Percentiles rank a stretch among this genome's conserved stretches.
These are phyloP conservation scores for Gandaritis pyraliata DNA, from an alignment of 2,888 invertebrate species.

Conservation along the genomic window DNA sequence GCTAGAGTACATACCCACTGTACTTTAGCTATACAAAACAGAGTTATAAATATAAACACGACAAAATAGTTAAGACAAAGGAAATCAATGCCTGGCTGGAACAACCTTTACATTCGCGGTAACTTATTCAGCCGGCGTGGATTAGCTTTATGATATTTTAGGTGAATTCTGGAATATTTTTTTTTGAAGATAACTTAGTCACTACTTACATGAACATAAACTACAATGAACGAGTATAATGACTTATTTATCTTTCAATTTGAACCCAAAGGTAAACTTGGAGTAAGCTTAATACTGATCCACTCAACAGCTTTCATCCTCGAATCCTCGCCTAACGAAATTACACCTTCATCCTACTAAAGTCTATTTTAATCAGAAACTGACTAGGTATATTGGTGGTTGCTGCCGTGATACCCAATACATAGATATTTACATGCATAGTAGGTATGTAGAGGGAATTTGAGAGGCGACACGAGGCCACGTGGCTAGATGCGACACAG, in stretches of 20 bases:
- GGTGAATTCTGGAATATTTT: too few species aligned
- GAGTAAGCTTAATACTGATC: background rate
- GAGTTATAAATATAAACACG: too few species aligned
- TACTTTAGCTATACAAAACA: too few species aligned
- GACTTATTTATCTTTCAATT: background rate
- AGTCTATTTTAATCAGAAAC: slow-evolving; percentile 17
- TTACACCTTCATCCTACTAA: slow-evolving; percentile 8
- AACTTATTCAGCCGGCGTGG: background rate
- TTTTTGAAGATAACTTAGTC: too few species aligned
- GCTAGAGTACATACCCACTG: too few species aligned
- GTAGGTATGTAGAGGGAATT: slow-evolving; percentile 51
- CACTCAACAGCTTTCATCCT: background rate
- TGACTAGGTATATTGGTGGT: slow-evolving; percentile 6
- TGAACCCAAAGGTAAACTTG: background rate
- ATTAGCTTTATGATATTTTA: too few species aligned
- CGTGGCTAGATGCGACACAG: slow-evolving; percentile 73
- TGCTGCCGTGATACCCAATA: slow-evolving; percentile 21
- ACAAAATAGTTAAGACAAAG: background rate
- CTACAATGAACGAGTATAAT: too few species aligned
- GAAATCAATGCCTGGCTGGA: background rate
- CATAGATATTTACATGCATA: slow-evolving; percentile 24
- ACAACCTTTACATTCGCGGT: background rate
- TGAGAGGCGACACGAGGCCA: slow-evolving; percentile 64
- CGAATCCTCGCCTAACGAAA: background rate
- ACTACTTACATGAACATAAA: too few species aligned